Evolutionary conservation across 1,140 invertebrate species (phyloP).

Genomic region (Parasteatoda tepidariorum): DNA sequence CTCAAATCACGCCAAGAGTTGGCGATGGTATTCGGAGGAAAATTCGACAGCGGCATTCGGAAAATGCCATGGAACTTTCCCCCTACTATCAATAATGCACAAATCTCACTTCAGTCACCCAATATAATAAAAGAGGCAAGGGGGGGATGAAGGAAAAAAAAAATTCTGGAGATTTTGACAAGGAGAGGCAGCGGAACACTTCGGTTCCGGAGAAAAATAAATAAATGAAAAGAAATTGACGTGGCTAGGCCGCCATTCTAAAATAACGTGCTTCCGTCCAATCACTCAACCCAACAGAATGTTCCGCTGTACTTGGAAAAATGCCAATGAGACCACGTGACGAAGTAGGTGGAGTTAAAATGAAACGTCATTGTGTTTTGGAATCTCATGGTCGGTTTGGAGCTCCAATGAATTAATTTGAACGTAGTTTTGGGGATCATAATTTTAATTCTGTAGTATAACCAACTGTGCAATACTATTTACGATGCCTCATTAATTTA

Average conservation of each 20-base stretch:
- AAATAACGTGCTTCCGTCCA: constrained; percentile 44
- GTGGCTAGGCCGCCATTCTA: constrained; percentile 28
- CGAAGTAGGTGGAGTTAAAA: constrained; percentile 6
- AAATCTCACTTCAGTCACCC: constrained; percentile 16
- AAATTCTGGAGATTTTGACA: constrained; percentile 19
- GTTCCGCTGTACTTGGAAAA: constrained; percentile 13
- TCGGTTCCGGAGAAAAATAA: constrained; percentile 13
- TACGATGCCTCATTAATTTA: too few relatives aligned
- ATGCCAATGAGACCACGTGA: constrained; percentile 18
- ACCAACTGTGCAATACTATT: too few relatives aligned
- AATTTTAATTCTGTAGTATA: too few relatives aligned
- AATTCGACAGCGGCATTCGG: neutral
- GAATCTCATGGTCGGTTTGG: neutral
- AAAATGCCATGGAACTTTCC: neutral
- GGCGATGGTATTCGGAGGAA: constrained; percentile 2
- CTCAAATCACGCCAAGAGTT: neutral
- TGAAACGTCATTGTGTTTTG: neutral
- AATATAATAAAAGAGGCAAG: neutral
- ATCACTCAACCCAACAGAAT: constrained; percentile 33
- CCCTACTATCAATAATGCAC: constrained; percentile 33
- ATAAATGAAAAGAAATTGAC: constrained; percentile 49
- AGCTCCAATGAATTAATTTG: too few relatives aligned
- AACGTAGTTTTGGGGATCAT: too few relatives aligned
- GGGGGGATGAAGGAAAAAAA: neutral
- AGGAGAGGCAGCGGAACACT: neutral